phyloP scores from a whole-genome alignment of 2,113 vertebrate species.

The Tachysurus fulvidraco region DNA sequence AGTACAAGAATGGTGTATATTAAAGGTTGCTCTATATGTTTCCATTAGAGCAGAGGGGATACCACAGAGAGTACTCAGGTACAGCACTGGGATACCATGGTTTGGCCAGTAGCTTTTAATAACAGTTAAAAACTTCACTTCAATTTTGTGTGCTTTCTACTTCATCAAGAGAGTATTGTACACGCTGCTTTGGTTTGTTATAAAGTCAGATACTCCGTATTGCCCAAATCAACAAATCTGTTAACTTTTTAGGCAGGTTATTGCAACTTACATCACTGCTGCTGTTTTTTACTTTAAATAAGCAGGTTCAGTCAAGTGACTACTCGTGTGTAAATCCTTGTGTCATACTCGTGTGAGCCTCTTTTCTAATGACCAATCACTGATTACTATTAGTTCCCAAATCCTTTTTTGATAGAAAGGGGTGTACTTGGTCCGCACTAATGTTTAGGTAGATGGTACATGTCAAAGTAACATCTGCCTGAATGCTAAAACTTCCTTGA shows the following conservation, averaged over 20 bases:
- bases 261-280: too few species aligned
- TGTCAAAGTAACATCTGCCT: too few species aligned
- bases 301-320: neutral
- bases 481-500: too few species aligned
- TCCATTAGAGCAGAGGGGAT: conserved; percentile 7
- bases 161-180: neutral
- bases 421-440: too few species aligned
- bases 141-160: neutral
- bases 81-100: neutral
- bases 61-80: conserved; percentile 40
- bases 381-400: neutral
- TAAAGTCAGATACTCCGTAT: neutral
- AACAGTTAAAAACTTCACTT: neutral
- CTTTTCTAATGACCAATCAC: neutral
- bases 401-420: neutral
- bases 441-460: too few species aligned
- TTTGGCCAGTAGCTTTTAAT: neutral
- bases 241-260: too few species aligned
- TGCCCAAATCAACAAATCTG: neutral
- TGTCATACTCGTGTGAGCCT: neutral
- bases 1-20: conserved; percentile 55
- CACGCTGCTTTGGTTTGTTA: neutral
- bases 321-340: neutral
- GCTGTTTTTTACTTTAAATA: neutral
- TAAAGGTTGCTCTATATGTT: conserved; percentile 43